Percentiles rank a stretch among this genome's conserved stretches.
Conservation (phyloP, 2,888 invertebrate species). For the Calameuta idolon region DNA sequence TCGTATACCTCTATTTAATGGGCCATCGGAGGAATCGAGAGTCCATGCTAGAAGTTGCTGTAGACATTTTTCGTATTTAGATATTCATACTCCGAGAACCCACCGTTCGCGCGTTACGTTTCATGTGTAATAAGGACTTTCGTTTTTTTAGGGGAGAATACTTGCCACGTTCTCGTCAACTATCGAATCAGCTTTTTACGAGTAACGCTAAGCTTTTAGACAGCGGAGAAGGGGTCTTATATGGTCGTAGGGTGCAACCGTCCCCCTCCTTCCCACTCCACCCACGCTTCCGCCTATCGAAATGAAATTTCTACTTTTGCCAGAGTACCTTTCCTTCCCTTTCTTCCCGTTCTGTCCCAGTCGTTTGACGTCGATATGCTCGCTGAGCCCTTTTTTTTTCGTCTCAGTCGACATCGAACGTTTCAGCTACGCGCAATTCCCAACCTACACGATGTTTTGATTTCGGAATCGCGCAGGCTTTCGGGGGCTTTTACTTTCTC, state of each 20-base stretch:
- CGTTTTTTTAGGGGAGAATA: neutral
- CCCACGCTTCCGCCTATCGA: neutral
- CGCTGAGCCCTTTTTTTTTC: neutral
- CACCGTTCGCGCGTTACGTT: neutral
- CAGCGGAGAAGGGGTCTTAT: neutral
- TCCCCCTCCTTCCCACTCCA: too few species aligned
- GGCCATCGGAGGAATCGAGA: neutral
- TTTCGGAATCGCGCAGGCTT: neutral
- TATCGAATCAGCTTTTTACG: neutral
- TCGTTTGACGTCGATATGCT: constrained; percentile 2
- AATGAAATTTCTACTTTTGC: constrained; percentile 11
- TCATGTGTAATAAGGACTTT: neutral
- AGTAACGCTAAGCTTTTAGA: neutral
- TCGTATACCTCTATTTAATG: neutral
- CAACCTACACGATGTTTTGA: neutral
- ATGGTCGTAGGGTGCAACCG: neutral
- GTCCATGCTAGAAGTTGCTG: neutral
- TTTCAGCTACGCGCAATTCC: neutral
- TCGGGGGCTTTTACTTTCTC: neutral
- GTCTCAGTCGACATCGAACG: neutral
- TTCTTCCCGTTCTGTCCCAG: neutral
- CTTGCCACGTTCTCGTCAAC: neutral
- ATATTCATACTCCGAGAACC: neutral
- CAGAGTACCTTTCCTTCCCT: neutral
- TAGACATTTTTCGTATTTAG: neutral